These are phyloP conservation scores for Ramphastos sulfuratus DNA, from an alignment of 2,113 vertebrate genomes.

Conservation along the genomic window DNA sequence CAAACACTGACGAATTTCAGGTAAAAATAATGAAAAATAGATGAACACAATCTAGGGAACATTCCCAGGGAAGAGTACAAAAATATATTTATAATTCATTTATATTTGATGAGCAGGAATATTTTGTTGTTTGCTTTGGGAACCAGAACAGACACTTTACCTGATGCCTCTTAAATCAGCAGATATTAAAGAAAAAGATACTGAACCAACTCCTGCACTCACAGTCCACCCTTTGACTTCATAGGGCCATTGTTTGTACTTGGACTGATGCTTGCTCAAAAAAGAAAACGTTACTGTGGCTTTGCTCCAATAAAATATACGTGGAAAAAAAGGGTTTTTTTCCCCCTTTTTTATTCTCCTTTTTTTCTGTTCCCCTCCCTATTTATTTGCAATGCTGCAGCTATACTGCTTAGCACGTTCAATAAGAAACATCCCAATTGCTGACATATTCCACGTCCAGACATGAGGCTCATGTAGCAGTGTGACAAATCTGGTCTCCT, in stretches of 20 bases:
- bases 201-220: not conserved
- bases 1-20: not conserved
- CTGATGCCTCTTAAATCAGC: not conserved
- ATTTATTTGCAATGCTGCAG: not conserved
- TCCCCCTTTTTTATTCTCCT: too few species aligned
- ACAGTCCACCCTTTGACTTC: not conserved
- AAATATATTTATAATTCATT: slow-evolving; percentile 20
- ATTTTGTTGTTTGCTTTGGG: slow-evolving; percentile 21
- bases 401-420: not conserved
- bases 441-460: not conserved
- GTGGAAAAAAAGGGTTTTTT: not conserved
- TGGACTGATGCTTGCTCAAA: not conserved
- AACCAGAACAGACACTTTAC: not conserved
- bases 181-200: not conserved
- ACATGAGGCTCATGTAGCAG: fast-evolving
- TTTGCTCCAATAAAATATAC: not conserved
- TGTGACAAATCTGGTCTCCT: not conserved
- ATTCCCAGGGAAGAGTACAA: not conserved
- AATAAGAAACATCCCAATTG: not conserved
- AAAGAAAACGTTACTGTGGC: not conserved
- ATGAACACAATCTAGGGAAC: slow-evolving; percentile 1
- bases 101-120: slow-evolving; percentile 19
- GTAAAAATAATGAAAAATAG: slow-evolving; percentile 19
- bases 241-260: not conserved
- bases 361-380: not conserved